Evolutionary conservation across 2,888 invertebrate species (phyloP).

Genomic region (Synergus japonicus): DNA sequence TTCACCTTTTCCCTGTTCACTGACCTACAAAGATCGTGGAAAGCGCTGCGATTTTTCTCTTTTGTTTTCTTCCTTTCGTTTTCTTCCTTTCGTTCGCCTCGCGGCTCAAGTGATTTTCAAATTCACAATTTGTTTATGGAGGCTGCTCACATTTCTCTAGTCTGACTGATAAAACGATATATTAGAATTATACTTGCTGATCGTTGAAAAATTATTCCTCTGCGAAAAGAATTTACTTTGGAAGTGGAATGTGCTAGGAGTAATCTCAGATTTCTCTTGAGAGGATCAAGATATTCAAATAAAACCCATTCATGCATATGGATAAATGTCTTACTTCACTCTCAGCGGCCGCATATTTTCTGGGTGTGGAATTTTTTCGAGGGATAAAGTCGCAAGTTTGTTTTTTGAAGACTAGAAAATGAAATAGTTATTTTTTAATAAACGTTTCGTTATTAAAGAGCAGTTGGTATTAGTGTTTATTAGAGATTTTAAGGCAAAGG

Average conservation of each 20-base stretch:
- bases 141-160: neutral
- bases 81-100: no score
- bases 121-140: constrained; percentile 32
- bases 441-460: neutral
- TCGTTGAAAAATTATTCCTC: constrained; percentile 10
- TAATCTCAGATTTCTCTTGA: constrained; percentile 2
- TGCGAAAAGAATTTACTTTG: constrained; percentile 7
- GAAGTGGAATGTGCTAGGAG: neutral
- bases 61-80: neutral
- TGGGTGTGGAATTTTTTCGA: no score
- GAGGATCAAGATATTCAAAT: neutral
- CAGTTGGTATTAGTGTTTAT: neutral
- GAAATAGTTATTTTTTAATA: no score
- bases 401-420: no score
- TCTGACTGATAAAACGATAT: constrained; percentile 5
- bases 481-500: neutral
- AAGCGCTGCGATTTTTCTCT: constrained; percentile 34
- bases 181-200: constrained; percentile 28
- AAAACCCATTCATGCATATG: neutral
- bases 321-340: no score
- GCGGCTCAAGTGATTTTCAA: neutral
- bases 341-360: no score
- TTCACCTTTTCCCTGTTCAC: constrained; percentile 43
- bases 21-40: constrained; percentile 37
- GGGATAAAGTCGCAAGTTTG: no score